phyloP scores from a whole-genome alignment of 2,888 invertebrate species.

The Agonopterix alstromeriana region DNA sequence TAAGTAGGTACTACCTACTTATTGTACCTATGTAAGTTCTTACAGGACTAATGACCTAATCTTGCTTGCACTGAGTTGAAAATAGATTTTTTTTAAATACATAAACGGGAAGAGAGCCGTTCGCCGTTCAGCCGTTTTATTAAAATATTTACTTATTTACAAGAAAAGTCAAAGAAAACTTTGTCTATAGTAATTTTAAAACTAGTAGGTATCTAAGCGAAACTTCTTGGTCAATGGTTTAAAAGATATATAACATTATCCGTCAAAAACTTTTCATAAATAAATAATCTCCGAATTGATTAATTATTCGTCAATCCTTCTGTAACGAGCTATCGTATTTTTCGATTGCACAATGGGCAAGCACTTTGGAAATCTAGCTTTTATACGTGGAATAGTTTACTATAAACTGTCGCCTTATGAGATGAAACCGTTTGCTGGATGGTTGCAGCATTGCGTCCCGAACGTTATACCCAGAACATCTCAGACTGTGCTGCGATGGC shows the following conservation, averaged over 20 bases:
- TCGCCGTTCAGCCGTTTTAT: no score
- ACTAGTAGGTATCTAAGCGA: no score
- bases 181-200: no score
- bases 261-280: neutral
- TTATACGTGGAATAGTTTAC: constrained; percentile 85
- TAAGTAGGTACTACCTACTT: neutral
- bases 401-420: constrained; percentile 92
- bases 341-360: constrained; percentile 51
- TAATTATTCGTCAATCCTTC: neutral
- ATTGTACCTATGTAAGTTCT: neutral
- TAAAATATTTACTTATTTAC: no score
- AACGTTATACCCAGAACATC: constrained; percentile 82
- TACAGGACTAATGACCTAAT: neutral
- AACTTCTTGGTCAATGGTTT: no score
- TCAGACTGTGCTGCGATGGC: constrained; percentile 78
- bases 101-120: no score
- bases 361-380: constrained; percentile 84
- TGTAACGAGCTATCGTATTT: no score
- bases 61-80: no score
- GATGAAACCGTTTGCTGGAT: constrained; percentile 87
- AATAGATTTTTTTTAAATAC: no score
- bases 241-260: neutral
- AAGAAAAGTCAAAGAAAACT: no score
- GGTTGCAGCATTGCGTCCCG: constrained; percentile 82
- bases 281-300: neutral